phyloP scores from a whole-genome alignment of 2,888 invertebrate genomes.

The Gordius sp. region DNA sequence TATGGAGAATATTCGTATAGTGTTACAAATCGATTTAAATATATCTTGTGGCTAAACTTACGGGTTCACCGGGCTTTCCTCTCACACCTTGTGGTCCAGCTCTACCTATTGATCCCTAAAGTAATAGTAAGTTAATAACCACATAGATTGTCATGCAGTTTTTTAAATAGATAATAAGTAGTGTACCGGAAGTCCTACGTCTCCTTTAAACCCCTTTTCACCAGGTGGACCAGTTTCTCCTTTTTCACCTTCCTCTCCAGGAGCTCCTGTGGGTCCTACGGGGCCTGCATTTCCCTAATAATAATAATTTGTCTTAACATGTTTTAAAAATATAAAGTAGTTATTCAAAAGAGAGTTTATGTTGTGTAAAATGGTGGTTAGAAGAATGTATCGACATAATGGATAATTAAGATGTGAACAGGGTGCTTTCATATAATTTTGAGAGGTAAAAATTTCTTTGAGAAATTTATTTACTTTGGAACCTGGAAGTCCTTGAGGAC shows the following conservation, averaged over 20 bases:
- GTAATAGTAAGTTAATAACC: not conserved
- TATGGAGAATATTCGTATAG: too few species aligned
- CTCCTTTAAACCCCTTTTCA: constrained; percentile 11
- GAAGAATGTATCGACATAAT: too few species aligned
- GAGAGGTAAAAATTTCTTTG: too few species aligned
- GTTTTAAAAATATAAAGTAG: too few species aligned
- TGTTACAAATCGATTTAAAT: too few species aligned
- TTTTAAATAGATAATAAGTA: not conserved
- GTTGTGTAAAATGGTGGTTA: too few species aligned
- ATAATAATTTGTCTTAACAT: too few species aligned
- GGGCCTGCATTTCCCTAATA: constrained; percentile 11
- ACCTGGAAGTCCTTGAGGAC: not conserved
- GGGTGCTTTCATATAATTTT: too few species aligned
- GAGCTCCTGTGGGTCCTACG: not conserved
- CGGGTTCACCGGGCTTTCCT: constrained; percentile 11
- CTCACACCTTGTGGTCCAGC: constrained; percentile 5
- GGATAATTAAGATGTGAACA: too few species aligned
- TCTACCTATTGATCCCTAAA: not conserved
- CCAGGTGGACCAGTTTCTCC: constrained; percentile 10
- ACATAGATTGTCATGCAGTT: not conserved
- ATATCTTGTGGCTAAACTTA: too few species aligned
- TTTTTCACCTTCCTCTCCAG: constrained; percentile 1
- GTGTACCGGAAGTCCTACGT: not conserved
- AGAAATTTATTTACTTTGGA: constrained; percentile 4
- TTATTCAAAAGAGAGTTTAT: too few species aligned